These are phyloP conservation scores for Drosophila percnosoma DNA, from an alignment of 2,888 invertebrate genomes.

Conservation along the genomic window DNA sequence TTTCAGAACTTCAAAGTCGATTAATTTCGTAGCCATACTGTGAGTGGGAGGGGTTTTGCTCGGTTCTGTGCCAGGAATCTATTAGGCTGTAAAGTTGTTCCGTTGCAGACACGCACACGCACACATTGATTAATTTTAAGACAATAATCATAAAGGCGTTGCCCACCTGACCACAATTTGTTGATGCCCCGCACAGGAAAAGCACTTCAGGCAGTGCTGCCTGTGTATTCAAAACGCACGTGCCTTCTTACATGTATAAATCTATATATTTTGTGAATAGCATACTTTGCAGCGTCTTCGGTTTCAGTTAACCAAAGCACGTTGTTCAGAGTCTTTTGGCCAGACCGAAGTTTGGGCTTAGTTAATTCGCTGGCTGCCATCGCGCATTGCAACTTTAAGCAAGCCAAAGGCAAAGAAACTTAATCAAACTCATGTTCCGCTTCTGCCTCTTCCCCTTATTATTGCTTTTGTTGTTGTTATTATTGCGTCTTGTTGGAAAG, in stretches of 20 bases:
- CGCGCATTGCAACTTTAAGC: constrained; percentile 64
- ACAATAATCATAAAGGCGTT: constrained; percentile 76
- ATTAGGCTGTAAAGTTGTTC: constrained; percentile 61
- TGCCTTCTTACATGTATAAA: constrained; percentile 24
- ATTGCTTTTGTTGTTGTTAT: constrained; percentile 22
- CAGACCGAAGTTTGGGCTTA: constrained; percentile 48
- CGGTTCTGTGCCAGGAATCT: constrained; percentile 43
- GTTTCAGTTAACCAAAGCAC: constrained; percentile 62
- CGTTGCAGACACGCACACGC: constrained; percentile 61
- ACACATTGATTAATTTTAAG: constrained; percentile 79
- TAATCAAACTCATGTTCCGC: constrained; percentile 68
- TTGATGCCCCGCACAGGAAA: not conserved
- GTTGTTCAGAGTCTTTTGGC: constrained; percentile 47
- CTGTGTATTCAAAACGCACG: constrained; percentile 60
- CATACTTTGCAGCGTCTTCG: constrained; percentile 59
- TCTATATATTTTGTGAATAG: constrained; percentile 42
- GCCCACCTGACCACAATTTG: constrained; percentile 54
- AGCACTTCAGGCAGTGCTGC: not conserved
- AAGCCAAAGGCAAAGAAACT: constrained; percentile 64
- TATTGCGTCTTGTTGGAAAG: constrained; percentile 35
- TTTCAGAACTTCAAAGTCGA: constrained; percentile 55
- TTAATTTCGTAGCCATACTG: constrained; percentile 39
- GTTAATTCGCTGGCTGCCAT: constrained; percentile 66
- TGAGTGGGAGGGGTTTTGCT: not conserved
- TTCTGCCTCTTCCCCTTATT: constrained; percentile 18